Evolutionary conservation across 2,113 vertebrate genomes (phyloP), one percentile per base, ranked within the genome.

Genomic region (Microcebus jonahi): DNA sequence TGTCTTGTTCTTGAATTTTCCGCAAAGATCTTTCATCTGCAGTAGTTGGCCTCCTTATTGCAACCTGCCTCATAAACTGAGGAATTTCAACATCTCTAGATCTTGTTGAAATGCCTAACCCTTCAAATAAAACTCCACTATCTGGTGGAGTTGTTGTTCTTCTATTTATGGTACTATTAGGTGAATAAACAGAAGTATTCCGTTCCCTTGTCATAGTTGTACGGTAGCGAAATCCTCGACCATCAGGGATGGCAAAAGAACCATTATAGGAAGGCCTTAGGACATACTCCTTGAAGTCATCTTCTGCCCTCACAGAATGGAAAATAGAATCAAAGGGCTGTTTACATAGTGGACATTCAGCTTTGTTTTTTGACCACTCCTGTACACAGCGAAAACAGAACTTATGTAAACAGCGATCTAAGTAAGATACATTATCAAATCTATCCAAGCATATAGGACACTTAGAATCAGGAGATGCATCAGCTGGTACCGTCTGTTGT

Each of bases 331-430:
- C 98, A 96, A 99, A 99, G 0, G 99, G 99, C 48, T 99, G 99
- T 94, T 99, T 99, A 98, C 99, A 99, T 1, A 99, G 98, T 0
- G 99, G 99, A 80, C 99, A 99, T 90, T 99, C 99, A 1, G 99
- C 99, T 98, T 99, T 99, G 99, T 99, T 99, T 97, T 99, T 99
- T 55, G 99, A 99, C 99, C 99, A 99, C 92, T 99, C 99, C 1
- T 99, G 99, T 88, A 99, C 99, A 97, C 99, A 99, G 31, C 99
- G 98, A 97, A 99, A 99, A 96, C 99, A 99, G 98, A 99, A 99
- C 88, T 99, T 99, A 80, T 99, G 99, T 73, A 99, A 98, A 97
- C 99, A 99, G 68, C 98, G 98, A 97, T 99, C 99, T 25, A 99
- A 98, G 84, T 99, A 99, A 0, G 99, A 99, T 75, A 99, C 98